Percentiles rank a stretch among this genome's conserved stretches.
Evolutionary conservation across 2,797 vertebrate species (phyloP).

Genomic region (Semotilus atromaculatus): DNA sequence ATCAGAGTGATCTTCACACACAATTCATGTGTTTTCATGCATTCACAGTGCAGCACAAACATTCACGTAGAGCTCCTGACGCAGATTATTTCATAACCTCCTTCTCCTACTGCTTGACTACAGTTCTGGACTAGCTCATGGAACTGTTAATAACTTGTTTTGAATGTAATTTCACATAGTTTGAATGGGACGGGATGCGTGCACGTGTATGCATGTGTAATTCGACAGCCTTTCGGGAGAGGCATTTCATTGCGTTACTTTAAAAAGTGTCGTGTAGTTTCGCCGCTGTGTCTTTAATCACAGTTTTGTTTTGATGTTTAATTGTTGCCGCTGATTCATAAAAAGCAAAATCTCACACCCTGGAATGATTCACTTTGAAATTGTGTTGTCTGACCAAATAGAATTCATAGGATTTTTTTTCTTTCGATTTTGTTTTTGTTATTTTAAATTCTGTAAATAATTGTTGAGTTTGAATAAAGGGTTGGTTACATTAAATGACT

Average conservation of each 20-base stretch:
- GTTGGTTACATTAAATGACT: conserved; percentile 51
- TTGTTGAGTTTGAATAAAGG: conserved; percentile 74
- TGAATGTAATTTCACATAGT: conserved; percentile 38
- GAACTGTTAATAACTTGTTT: conserved; percentile 29
- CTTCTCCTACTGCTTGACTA: background rate
- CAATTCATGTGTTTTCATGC: background rate
- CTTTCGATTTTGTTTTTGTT: conserved; percentile 65
- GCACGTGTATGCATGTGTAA: background rate
- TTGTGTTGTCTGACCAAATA: conserved; percentile 67
- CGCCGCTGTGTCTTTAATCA: background rate
- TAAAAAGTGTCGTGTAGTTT: conserved; percentile 18
- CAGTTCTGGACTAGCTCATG: conserved; percentile 30
- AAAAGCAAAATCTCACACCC: conserved; percentile 27
- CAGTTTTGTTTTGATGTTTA: background rate
- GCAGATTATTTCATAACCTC: background rate
- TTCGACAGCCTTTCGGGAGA: conserved; percentile 64
- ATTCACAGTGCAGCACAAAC: background rate
- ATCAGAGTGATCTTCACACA: background rate
- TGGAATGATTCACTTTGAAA: conserved; percentile 37
- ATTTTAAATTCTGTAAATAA: conserved; percentile 78
- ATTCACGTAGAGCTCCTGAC: background rate
- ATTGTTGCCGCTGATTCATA: background rate
- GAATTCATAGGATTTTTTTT: conserved; percentile 7
- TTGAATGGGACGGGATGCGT: conserved; percentile 16
- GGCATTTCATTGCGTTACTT: conserved; percentile 70